A percentile compares a stretch with the other conserved stretches of the same genome.
phyloP scores from a whole-genome alignment of 2,113 vertebrate genomes.

The Menidia beryllina region DNA sequence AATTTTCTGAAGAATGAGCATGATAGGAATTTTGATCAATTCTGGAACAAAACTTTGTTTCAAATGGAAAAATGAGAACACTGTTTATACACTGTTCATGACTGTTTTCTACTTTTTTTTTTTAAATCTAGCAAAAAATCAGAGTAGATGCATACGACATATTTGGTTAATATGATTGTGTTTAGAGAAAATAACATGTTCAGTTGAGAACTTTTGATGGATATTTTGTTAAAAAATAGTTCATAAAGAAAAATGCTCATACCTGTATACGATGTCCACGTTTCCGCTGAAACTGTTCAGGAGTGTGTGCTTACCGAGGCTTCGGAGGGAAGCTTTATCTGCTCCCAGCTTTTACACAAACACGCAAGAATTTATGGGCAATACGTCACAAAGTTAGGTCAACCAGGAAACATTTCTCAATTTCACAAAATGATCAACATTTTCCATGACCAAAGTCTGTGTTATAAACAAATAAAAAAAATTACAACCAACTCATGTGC shows the following conservation, averaged over 20 bases:
- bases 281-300: constrained; percentile 33
- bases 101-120: no score
- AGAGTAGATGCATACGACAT: no score
- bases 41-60: neutral
- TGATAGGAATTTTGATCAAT: neutral
- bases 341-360: constrained; percentile 12
- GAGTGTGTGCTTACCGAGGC: constrained; percentile 43
- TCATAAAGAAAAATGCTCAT: constrained; percentile 13
- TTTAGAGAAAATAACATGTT: neutral
- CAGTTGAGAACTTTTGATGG: neutral
- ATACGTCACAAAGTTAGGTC: constrained; percentile 42
- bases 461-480: constrained; percentile 13
- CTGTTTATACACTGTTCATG: no score
- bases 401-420: neutral
- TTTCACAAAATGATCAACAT: neutral
- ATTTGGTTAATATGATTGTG: neutral
- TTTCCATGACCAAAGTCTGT: constrained; percentile 63
- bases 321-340: constrained; percentile 47
- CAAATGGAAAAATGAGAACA: no score
- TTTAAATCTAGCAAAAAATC: no score
- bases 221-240: neutral
- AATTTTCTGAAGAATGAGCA: neutral
- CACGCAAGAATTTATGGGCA: constrained; percentile 17
- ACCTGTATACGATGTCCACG: constrained; percentile 52
- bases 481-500: neutral